Conservation (phyloP, 1,140 invertebrate genomes). For the Rhyzopertha dominica region DNA sequence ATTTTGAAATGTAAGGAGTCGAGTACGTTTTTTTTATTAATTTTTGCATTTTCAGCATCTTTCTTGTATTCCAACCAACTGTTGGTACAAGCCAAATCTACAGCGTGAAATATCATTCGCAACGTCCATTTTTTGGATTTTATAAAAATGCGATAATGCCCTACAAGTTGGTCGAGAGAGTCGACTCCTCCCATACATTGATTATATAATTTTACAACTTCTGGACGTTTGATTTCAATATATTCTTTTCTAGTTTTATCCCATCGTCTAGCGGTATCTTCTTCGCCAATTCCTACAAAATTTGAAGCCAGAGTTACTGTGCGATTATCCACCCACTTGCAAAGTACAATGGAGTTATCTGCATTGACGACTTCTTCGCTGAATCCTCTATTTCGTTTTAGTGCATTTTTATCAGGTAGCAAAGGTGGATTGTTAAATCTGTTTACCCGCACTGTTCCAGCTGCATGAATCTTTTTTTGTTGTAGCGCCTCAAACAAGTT, state of each 20-base stretch:
- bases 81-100: slow-evolving; percentile 16
- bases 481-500: slow-evolving; percentile 40
- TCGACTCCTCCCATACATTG: slow-evolving; percentile 18
- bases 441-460: slow-evolving; percentile 39
- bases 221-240: slow-evolving; percentile 21
- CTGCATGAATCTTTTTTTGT: slow-evolving; percentile 40
- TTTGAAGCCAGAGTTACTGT: slow-evolving; percentile 43
- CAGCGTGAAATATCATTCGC: slow-evolving; percentile 11
- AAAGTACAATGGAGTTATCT: slow-evolving; percentile 38
- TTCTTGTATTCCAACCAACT: slow-evolving; percentile 14
- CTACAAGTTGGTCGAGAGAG: slow-evolving; percentile 12
- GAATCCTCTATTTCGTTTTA: slow-evolving; percentile 40
- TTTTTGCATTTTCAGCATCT: background rate
- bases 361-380: slow-evolving; percentile 40
- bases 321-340: slow-evolving; percentile 45
- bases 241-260: slow-evolving; percentile 33
- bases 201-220: slow-evolving; percentile 26
- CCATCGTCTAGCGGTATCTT: slow-evolving; percentile 40
- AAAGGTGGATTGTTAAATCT: slow-evolving; percentile 40
- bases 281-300: slow-evolving; percentile 43
- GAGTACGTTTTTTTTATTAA: slow-evolving; percentile 7
- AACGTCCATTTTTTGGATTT: slow-evolving; percentile 19
- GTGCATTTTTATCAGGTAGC: slow-evolving; percentile 38
- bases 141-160: slow-evolving; percentile 13
- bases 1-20: slow-evolving; percentile 4